Percentiles rank a stretch among this genome's conserved stretches.
Evolutionary conservation across 2,888 invertebrate genomes (phyloP).

Genomic region (Rapana venosa): DNA sequence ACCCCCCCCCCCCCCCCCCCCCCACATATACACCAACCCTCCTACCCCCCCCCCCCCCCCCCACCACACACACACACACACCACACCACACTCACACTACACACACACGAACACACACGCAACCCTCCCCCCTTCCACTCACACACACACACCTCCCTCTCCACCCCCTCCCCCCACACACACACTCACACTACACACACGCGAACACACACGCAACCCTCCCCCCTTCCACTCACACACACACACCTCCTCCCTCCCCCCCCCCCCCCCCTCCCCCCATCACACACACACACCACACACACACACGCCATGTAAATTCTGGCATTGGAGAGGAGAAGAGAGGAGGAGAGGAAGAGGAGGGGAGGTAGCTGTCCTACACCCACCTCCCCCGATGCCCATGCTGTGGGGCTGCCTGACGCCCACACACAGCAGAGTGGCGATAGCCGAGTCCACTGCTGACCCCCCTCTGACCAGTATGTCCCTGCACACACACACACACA

Average conservation of each 20-base stretch:
- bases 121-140: not conserved
- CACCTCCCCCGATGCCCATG: constrained; percentile 54
- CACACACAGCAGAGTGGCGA: constrained; percentile 62
- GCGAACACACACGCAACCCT: too few species aligned
- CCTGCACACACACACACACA: constrained; percentile 46
- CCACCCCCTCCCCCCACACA: too few species aligned
- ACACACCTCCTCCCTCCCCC: too few species aligned
- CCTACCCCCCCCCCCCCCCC: not conserved
- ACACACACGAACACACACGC: not conserved
- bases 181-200: not conserved
- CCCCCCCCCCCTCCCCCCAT: too few species aligned
- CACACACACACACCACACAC: too few species aligned
- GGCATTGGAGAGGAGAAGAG: too few species aligned
- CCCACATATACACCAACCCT: too few species aligned
- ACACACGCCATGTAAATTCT: too few species aligned
- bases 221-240: too few species aligned
- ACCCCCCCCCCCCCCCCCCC: too few species aligned
- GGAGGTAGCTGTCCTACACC: not conserved
- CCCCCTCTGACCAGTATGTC: constrained; percentile 59
- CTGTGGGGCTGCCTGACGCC: constrained; percentile 66
- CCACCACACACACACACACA: not conserved
- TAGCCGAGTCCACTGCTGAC: constrained; percentile 67
- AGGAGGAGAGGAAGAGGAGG: too few species aligned
- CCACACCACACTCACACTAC: not conserved
- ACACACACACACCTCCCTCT: constrained; percentile 10